Base-by-base conservation (phyloP, 1,140 invertebrate species). In the Aphidius gifuensis region DNA sequence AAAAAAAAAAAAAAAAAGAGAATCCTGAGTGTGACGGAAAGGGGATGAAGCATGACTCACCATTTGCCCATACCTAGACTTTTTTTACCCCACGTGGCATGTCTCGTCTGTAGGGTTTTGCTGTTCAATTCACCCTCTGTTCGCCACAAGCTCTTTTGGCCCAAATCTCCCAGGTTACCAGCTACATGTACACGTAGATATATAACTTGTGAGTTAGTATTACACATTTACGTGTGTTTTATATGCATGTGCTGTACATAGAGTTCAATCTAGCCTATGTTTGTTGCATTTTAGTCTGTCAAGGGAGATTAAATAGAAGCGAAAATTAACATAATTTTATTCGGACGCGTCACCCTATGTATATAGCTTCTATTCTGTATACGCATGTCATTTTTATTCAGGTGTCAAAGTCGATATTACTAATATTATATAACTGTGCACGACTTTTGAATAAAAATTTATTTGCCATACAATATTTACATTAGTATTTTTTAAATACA, bases 1-100 rank as follows among this genome's bases (percentile, higher is more conserved):
- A 32, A 32, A 32, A 32, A 32, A 23, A 23, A 23, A 23, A 2
- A 1, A 3, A 32, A 32, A 32, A 32, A 2, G 23, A 32, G 23
- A 32, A 32, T 32, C 23, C 23, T 38, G 47, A 21, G 9, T 23
- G 21, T 42, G 32, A 45, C 46, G 44, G 60, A 62, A 43, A 6
- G 68, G 70, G 72, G 72, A 74, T 74, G 68, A 74, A 77, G 71
- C 66, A 69, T 77, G 75, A 77, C 71, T 77, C 75, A 77, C 66
- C 69, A 53, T 59, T 54, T 56, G 66, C 65, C 51, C 62, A 71
- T 65, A 66, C 67, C 69, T 68, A 58, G 61, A 68, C 23, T 32
- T 32, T 32, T 59, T 53, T 64, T 68, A 48, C 61, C 49, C 43
- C 53, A 58, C 40, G 60, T 48, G 50, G 39, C 53, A 60, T 64